Evolutionary conservation across 2,888 invertebrate genomes (phyloP), one percentile per base, ranked within the genome.

Genomic region (Tortrix viridana): DNA sequence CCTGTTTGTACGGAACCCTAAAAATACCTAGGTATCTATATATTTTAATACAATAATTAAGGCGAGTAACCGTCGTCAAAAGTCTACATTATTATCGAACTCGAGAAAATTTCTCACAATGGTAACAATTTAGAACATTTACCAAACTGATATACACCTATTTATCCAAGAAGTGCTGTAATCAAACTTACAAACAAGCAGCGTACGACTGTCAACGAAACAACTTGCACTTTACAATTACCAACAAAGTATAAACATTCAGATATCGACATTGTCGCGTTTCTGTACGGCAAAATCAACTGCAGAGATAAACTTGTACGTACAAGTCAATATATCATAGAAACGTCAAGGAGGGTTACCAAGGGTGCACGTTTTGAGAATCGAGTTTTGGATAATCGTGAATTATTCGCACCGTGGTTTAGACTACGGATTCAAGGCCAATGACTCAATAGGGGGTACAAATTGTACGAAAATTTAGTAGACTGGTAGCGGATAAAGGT

Each of bases 321-420:
- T 71, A 67, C 67, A 71, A 77, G 75, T 80, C 78, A 81, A 85
- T 85, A 84, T 84, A 84, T 85, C 84, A 84, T 81, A 79, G 75
- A 70, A 68, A 72, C 70, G 80, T 77, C 74, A 69, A 59, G 58
- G 66, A 64, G 68, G 37, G 65, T 63, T 74, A 74, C 76, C 71
- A 76, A 67, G 70, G 72, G 69, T 74, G 67, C 71, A 67, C 71
- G 72, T 48, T 63, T 22, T 5, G 60, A 43, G 52, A 53, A 52
- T 57, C 57, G 54, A 55, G 58, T 47, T 55, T 43, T 44, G 9
- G 56, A 44, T 50, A 61, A 61, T 56, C 49, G 55, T 55, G 61
- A 61, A 41, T 61, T 61, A 61, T 61, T 55, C 43, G 49, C 50
- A 20, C n/a, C 53, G 57, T 12, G 52, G 57, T 57, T 63, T 50